A percentile compares a stretch with the other conserved stretches of the same genome.
phyloP scores from a whole-genome alignment of 1,140 invertebrate species.

The Carcinoscorpius rotundicauda region DNA sequence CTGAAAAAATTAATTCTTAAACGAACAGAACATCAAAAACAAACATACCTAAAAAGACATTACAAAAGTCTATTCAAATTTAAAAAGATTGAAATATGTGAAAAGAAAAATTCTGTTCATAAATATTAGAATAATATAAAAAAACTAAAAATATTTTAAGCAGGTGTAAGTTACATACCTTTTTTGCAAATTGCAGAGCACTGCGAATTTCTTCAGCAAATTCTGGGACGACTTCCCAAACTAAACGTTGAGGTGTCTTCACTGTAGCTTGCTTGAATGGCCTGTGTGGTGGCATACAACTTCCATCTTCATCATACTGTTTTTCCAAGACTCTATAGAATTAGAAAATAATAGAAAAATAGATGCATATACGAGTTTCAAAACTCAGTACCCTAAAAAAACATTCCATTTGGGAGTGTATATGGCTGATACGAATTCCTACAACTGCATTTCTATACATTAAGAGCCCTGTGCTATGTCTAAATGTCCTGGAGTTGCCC shows the following conservation, averaged over 20 bases:
- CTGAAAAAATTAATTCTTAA: no score
- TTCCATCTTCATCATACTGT: slow-evolving; percentile 32
- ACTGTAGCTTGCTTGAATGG: slow-evolving; percentile 29
- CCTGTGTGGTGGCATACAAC: slow-evolving; percentile 30
- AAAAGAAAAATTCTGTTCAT: no score
- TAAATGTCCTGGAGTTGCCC: no score
- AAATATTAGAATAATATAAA: no score
- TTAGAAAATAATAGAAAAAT: slow-evolving; percentile 3
- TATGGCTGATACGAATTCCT: no score
- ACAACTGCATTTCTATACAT: no score
- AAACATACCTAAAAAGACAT: no score
- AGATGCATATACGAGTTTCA: slow-evolving; percentile 5
- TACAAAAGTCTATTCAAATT: no score
- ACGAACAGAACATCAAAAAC: no score
- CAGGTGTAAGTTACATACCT: slow-evolving; percentile 21
- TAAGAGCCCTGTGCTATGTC: no score
- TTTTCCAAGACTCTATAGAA: slow-evolving; percentile 30
- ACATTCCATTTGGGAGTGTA: neutral
- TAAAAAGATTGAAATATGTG: no score
- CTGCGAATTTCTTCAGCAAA: slow-evolving; percentile 26
- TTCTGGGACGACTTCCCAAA: slow-evolving; percentile 30
- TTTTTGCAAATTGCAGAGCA: slow-evolving; percentile 27
- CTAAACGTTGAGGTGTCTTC: slow-evolving; percentile 25
- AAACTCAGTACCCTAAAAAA: neutral
- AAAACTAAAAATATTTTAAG: no score